phyloP scores from a whole-genome alignment of 2,113 vertebrate species.

The Trogon surrucura region DNA sequence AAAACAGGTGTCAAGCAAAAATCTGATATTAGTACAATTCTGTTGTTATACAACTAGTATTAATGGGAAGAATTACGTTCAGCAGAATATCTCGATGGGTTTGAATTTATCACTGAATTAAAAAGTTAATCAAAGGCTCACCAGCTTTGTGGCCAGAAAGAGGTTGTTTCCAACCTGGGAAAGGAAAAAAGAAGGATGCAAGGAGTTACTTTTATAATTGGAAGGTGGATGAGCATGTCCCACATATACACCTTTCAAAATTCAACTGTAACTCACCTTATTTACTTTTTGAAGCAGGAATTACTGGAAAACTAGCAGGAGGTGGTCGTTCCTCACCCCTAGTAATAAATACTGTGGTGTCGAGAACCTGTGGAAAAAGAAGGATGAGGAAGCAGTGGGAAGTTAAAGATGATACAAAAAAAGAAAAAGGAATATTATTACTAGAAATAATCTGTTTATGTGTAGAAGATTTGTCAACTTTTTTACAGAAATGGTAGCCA shows the following conservation, averaged over 20 bases:
- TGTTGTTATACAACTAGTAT: not conserved
- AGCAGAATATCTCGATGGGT: not conserved
- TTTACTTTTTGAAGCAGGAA: not conserved
- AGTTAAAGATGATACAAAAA: not conserved
- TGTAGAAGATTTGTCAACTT: not conserved
- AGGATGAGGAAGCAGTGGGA: not conserved
- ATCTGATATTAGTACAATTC: not conserved
- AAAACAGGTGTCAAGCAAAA: not conserved
- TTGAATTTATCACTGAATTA: not conserved
- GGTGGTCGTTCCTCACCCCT: not conserved
- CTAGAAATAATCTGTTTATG: not conserved
- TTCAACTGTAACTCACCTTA: constrained; percentile 5
- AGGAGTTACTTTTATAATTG: not conserved
- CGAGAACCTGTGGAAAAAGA: constrained; percentile 39
- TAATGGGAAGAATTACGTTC: not conserved
- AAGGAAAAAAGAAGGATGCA: not conserved
- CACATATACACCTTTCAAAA: not conserved
- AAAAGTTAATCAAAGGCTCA: not conserved
- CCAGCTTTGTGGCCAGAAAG: not conserved
- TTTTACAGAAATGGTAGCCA: not conserved
- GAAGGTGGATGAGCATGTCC: not conserved
- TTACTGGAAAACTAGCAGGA: not conserved
- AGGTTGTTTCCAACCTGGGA: not conserved
- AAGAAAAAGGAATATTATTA: not conserved
- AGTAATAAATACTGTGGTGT: not conserved